Conservation (phyloP, 1,140 invertebrate genomes). For the Melipona quadrifasciata region DNA sequence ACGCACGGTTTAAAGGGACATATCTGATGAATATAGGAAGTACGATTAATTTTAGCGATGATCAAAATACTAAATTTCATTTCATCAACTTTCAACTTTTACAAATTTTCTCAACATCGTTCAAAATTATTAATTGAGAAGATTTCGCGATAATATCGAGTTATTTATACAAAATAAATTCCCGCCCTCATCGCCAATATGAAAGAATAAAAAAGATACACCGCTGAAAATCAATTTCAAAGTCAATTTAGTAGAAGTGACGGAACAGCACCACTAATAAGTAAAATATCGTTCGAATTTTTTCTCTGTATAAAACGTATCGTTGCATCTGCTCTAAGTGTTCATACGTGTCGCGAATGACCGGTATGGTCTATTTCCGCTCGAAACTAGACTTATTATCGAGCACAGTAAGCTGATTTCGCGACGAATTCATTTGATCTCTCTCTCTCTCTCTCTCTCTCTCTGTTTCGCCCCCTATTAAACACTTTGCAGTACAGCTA, state of each 20-base stretch:
- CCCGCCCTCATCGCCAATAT: too few species aligned
- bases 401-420: conserved; percentile 39
- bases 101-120: too few species aligned
- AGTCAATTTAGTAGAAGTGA: neutral
- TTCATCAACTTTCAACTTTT: too few species aligned
- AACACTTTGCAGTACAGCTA: neutral
- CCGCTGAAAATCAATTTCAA: neutral
- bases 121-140: too few species aligned
- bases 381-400: conserved; percentile 42
- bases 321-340: conserved; percentile 18
- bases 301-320: conserved; percentile 1
- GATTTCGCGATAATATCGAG: too few species aligned
- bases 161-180: too few species aligned
- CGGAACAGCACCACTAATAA: neutral
- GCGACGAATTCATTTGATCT: conserved; percentile 25
- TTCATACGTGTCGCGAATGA: conserved; percentile 26
- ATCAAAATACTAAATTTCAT: too few species aligned
- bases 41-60: too few species aligned
- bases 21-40: too few species aligned
- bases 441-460: too few species aligned
- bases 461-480: neutral
- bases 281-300: neutral
- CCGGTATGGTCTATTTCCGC: conserved; percentile 45
- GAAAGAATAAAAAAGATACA: neutral
- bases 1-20: too few species aligned